Conservation (phyloP, 2,888 invertebrate genomes). For the Hecatera dysodea region DNA sequence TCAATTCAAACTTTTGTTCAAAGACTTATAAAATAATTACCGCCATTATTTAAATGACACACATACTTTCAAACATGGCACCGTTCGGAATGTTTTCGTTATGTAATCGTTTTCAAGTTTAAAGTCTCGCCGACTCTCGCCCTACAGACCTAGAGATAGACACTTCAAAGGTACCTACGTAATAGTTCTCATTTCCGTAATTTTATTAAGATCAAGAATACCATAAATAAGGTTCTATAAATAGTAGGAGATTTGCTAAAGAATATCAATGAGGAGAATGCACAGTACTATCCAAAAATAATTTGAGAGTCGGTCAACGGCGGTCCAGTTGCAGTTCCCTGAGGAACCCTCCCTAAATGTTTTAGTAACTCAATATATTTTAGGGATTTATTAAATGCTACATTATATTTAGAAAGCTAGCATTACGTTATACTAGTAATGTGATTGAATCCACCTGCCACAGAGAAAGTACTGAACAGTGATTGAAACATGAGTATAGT, state of each 20-base stretch:
- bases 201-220: not conserved
- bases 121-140: conserved; percentile 31
- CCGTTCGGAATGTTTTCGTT: conserved; percentile 31
- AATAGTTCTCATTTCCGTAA: not conserved
- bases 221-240: not conserved
- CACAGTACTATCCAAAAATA: not conserved
- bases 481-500: conserved; percentile 5
- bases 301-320: not conserved
- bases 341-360: not conserved
- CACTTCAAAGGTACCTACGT: not conserved
- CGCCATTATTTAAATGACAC: conserved; percentile 20
- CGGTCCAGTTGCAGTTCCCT: not conserved
- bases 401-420: conserved; percentile 33
- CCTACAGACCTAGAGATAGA: conserved; percentile 45
- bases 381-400: not conserved
- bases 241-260: not conserved
- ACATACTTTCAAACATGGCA: not conserved
- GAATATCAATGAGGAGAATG: not conserved
- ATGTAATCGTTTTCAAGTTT: conserved; percentile 50
- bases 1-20: not conserved
- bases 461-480: conserved; percentile 31
- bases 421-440: not conserved
- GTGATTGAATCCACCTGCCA: conserved; percentile 13
- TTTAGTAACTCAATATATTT: not conserved
- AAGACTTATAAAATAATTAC: conserved; percentile 1